Base-by-base conservation (phyloP, 1,140 invertebrate genomes). In the Drosophila ohnishii region DNA sequence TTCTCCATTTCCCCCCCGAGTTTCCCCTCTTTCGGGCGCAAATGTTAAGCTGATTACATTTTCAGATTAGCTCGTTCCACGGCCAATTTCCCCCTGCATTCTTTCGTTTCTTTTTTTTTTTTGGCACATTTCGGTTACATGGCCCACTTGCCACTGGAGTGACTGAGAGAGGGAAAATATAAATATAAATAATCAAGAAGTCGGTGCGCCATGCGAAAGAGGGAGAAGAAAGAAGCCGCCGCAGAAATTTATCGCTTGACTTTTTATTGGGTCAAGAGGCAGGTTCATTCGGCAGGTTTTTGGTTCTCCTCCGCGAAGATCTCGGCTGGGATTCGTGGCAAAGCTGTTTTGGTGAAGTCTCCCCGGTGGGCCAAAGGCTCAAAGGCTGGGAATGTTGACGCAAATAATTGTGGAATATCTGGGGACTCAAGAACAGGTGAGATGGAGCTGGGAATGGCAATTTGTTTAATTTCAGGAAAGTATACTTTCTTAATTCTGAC, bases 191-290 rank as follows among this genome's bases (percentile, higher is more conserved):
- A 78, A 69, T 73, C 44, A 72, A 75, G 80, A 76, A 77, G 48
- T 67, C 62, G 65, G 51, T 39, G 44, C 61, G 62, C 25, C 45
- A 48, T 45, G 57, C 56, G 22, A 47, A 32, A 44, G 48, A 60
- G 32, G 30, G 16, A 50, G 55, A 56, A 48, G 40, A 56, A 80
- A 85, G 73, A 74, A 55, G 78, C 60, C 48, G 79, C 66, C 37
- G 67, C 76, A 75, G 53, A 79, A 83, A 83, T 84, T 84, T 79
- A 83, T 83, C 71, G 58, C 61, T 69, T 71, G 57, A 57, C 61
- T 69, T 63, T 80, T 83, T 84, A 84, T 83, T 83, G 65, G 80
- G 80, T 83, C 80, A 83, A 80, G 76, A 64, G 80, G 76, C 80
- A 80, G 80, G 80, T 84, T 83, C 35, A 39, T 35, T 74, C 40